phyloP scores from a whole-genome alignment of 2,888 invertebrate species.

The Myathropa florea region DNA sequence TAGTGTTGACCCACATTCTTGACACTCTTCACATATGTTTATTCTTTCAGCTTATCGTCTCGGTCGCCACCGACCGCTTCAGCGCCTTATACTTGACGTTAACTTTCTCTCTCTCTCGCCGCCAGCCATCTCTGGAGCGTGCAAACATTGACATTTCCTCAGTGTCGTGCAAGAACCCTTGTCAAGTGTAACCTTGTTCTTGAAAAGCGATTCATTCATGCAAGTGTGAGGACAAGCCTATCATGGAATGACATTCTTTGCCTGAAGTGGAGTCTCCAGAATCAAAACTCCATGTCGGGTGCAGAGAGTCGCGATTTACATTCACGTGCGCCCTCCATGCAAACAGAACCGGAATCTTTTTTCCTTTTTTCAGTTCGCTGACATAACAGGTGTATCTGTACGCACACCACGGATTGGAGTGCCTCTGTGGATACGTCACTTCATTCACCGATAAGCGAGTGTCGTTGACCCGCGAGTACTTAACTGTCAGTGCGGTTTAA shows the following conservation, averaged over 20 bases:
- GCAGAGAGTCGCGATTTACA: not conserved
- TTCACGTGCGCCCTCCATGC: constrained; percentile 7
- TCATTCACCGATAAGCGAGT: not conserved
- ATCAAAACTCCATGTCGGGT: not conserved
- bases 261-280: not conserved
- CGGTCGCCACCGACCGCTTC: not conserved
- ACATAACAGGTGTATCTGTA: constrained; percentile 34
- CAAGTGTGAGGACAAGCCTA: not conserved
- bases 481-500: constrained; percentile 34
- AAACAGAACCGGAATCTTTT: constrained; percentile 46
- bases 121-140: not conserved
- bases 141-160: constrained; percentile 22
- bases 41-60: not conserved
- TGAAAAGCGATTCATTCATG: constrained; percentile 25
- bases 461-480: constrained; percentile 53
- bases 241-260: not conserved
- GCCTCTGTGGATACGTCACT: constrained; percentile 9
- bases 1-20: not conserved
- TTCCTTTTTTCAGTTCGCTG: constrained; percentile 22
- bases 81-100: not conserved
- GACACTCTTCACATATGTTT: not conserved
- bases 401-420: not conserved
- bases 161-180: not conserved
- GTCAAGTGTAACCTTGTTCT: constrained; percentile 45
- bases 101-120: not conserved